Base-by-base conservation (phyloP, 2,888 invertebrate species). In the Theristus sp. region DNA sequence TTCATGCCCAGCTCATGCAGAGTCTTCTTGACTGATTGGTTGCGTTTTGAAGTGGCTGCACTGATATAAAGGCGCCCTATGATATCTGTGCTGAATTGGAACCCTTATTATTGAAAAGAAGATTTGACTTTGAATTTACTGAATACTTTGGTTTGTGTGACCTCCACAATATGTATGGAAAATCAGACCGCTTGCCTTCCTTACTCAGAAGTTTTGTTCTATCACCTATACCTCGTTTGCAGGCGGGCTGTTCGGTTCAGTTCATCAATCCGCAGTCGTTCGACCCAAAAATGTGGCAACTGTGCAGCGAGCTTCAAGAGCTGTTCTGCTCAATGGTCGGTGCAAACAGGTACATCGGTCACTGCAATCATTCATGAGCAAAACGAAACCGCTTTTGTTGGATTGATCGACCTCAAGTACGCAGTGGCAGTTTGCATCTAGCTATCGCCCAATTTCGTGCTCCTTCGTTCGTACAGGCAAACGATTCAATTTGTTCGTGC, bases 311-410 rank as follows among this genome's bases (percentile, higher is more conserved):
- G 0, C 77, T 98, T 60, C 96, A 98, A 66, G 94, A 94, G 75
- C 85, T 82, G 71, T 93, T 96, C 72, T 86, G 87, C 59, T 87
- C 87, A 59, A 86, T 90, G 80, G 89, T 91, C 56, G 96, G 96
- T 1, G 87, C 90, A 0, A 98, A 98, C 80, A 83, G 86, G 77
- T 81, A 28, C 47, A 65, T 59, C n/a, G n/a, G n/a, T n/a, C n/a
- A n/a, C n/a, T n/a, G n/a, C n/a, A n/a, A n/a, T n/a, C n/a, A n/a
- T n/a, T n/a, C n/a, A n/a, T n/a, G n/a, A n/a, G n/a, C n/a, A n/a
- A n/a, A 38, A 38, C 38, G 38, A 10, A 38, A 38, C 10, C 38
- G 38, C 10, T 47, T 3, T 31, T 58, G n/a, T n/a, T n/a, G n/a
- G n/a, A n/a, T n/a, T n/a, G n/a, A n/a, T n/a, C n/a, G n/a, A n/a